phyloP scores from a whole-genome alignment of 1,140 invertebrate genomes.

The Euschistus heros region DNA sequence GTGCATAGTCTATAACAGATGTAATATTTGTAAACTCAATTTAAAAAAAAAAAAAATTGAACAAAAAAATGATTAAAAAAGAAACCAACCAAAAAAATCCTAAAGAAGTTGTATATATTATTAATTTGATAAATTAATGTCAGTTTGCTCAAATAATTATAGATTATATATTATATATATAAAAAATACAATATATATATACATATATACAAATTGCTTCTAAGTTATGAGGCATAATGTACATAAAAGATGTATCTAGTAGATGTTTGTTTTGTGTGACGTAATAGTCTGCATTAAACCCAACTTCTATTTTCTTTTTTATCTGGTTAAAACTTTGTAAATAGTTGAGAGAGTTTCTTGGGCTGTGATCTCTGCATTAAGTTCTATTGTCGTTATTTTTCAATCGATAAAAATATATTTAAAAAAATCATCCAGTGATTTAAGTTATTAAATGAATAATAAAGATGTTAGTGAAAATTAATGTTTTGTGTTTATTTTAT shows the following conservation, averaged over 20 bases:
- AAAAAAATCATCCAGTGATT: slow-evolving; percentile 32
- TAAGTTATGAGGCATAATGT: slow-evolving; percentile 23
- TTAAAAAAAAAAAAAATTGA: slow-evolving; percentile 13
- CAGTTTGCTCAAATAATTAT: slow-evolving; percentile 32
- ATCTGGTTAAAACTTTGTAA: slow-evolving; percentile 31
- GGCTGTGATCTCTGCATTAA: slow-evolving; percentile 33
- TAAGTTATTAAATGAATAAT: slow-evolving; percentile 33
- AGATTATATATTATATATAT: slow-evolving; percentile 28
- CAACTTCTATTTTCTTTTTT: slow-evolving; percentile 31
- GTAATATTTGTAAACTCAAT: slow-evolving; percentile 24
- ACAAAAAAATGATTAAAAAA: slow-evolving; percentile 19
- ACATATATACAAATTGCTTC: slow-evolving; percentile 23
- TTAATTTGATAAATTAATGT: slow-evolving; percentile 29
- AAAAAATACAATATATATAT: background rate
- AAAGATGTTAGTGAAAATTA: slow-evolving; percentile 32
- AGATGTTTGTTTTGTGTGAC: slow-evolving; percentile 31
- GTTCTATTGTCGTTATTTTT: slow-evolving; percentile 33
- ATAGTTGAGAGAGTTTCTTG: slow-evolving; percentile 32
- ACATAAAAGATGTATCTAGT: slow-evolving; percentile 27
- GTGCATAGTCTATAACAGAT: slow-evolving; percentile 19
- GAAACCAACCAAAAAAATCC: slow-evolving; percentile 16
- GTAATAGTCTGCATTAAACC: slow-evolving; percentile 28
- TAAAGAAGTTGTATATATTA: slow-evolving; percentile 27
- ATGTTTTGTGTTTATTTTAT: slow-evolving; percentile 20
- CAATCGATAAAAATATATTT: slow-evolving; percentile 32